Conservation (phyloP, 2,888 invertebrate species). For the Steinernema hermaphroditum region DNA sequence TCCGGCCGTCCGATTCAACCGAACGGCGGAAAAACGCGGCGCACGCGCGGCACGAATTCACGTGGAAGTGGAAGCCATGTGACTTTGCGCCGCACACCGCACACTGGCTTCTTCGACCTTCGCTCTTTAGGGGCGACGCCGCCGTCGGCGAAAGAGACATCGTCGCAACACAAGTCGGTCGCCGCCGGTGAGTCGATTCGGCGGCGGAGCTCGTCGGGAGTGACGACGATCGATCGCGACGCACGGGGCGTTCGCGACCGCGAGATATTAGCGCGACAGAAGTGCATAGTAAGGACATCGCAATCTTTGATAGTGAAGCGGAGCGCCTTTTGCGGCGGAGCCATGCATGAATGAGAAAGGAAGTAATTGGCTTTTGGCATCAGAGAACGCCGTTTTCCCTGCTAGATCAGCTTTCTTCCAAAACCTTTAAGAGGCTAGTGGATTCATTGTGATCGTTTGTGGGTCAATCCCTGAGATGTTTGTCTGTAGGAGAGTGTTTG, state of each 20-base stretch:
- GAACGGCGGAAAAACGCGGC: slow-evolving; percentile 36
- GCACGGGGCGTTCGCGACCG: not conserved
- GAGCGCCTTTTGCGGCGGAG: no score
- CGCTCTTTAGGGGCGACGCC: not conserved
- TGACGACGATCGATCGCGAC: not conserved
- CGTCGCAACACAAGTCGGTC: not conserved
- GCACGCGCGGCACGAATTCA: slow-evolving; percentile 34
- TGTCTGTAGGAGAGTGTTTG: no score
- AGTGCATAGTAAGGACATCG: not conserved
- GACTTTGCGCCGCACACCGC: slow-evolving; percentile 30
- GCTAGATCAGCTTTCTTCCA: no score
- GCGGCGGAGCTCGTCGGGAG: not conserved
- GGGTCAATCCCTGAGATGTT: no score
- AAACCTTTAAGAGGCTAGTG: no score
- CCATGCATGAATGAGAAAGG: no score
- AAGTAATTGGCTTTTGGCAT: no score
- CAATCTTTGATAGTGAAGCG: no score
- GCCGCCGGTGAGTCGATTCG: not conserved
- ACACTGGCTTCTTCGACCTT: slow-evolving; percentile 10
- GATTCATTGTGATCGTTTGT: no score
- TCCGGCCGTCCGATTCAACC: slow-evolving; percentile 28
- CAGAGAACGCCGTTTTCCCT: no score
- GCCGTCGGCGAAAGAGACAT: slow-evolving; percentile 11
- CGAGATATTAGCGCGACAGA: not conserved
- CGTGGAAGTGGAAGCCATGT: slow-evolving; percentile 34